Conservation (phyloP, 2,888 invertebrate genomes). For the Andrena minutula region DNA sequence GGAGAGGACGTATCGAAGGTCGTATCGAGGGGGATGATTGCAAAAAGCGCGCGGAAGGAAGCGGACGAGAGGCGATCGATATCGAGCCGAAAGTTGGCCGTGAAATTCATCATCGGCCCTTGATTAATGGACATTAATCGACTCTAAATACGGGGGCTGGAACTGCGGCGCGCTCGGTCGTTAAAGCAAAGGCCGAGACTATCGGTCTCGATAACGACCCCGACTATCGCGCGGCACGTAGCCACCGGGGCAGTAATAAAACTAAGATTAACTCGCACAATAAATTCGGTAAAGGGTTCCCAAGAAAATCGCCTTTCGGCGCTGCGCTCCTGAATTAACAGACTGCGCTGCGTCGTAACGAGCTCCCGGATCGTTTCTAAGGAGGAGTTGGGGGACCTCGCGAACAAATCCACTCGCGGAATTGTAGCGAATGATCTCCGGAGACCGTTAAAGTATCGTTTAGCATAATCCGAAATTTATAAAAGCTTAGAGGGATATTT, state of each 20-base stretch:
- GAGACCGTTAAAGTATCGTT: constrained; percentile 52
- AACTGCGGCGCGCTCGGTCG: constrained; percentile 29
- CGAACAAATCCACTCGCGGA: constrained; percentile 1
- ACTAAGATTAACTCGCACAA: constrained; percentile 51
- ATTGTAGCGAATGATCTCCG: constrained; percentile 24
- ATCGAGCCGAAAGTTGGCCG: background rate
- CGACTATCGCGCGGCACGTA: constrained; percentile 27
- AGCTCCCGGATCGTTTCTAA: background rate
- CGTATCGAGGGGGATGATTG: background rate
- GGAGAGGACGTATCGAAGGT: background rate
- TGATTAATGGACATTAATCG: constrained; percentile 56
- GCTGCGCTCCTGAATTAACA: background rate
- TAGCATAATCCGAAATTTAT: constrained; percentile 58
- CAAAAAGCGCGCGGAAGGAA: background rate
- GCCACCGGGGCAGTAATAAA: constrained; percentile 46
- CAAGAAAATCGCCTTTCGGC: constrained; percentile 14
- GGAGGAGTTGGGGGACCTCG: background rate
- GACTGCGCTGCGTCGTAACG: background rate
- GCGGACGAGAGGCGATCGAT: constrained; percentile 8
- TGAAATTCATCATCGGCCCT: constrained; percentile 40
- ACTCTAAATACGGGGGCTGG: constrained; percentile 41
- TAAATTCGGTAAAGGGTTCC: constrained; percentile 36
- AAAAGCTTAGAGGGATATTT: constrained; percentile 25
- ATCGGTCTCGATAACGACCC: constrained; percentile 53
- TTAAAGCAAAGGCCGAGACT: constrained; percentile 46